A percentile compares a stretch with the other conserved stretches of the same genome.
phyloP scores from a whole-genome alignment of 1,140 invertebrate species.

The Monomorium pharaonis region DNA sequence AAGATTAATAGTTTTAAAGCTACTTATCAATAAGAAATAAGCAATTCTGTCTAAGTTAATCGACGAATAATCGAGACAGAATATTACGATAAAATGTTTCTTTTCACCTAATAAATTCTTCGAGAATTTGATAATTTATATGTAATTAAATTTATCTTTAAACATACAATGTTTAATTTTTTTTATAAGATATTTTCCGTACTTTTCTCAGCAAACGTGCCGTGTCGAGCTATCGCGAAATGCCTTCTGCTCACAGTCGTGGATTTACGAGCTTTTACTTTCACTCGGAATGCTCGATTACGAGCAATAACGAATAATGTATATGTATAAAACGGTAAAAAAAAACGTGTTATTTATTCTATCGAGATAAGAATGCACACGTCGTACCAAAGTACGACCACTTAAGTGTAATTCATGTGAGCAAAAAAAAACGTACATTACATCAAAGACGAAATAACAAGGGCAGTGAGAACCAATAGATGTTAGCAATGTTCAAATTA shows the following conservation, averaged over 20 bases:
- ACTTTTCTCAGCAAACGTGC: background rate
- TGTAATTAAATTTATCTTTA: background rate
- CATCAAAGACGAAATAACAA: background rate
- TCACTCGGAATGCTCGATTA: constrained; percentile 39
- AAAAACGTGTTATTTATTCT: background rate
- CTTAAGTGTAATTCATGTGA: background rate
- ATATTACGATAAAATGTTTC: too few relatives aligned
- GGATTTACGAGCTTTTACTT: constrained; percentile 28
- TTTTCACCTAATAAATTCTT: background rate
- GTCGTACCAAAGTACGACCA: background rate
- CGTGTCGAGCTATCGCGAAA: background rate
- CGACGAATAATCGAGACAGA: too few relatives aligned
- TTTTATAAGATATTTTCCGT: background rate
- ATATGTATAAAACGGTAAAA: background rate
- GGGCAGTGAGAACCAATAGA: background rate
- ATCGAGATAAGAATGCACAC: background rate
- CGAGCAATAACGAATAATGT: constrained; percentile 18
- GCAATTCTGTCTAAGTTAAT: too few relatives aligned
- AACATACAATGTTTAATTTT: background rate
- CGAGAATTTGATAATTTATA: background rate
- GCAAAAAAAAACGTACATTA: background rate
- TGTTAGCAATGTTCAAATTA: background rate
- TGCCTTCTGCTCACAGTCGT: constrained; percentile 1
- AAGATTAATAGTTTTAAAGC: background rate
- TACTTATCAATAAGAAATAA: background rate